A percentile compares a stretch with the other conserved stretches of the same genome.
phyloP scores from a whole-genome alignment of 2,888 invertebrate genomes.

The Lasius fuliginosus region DNA sequence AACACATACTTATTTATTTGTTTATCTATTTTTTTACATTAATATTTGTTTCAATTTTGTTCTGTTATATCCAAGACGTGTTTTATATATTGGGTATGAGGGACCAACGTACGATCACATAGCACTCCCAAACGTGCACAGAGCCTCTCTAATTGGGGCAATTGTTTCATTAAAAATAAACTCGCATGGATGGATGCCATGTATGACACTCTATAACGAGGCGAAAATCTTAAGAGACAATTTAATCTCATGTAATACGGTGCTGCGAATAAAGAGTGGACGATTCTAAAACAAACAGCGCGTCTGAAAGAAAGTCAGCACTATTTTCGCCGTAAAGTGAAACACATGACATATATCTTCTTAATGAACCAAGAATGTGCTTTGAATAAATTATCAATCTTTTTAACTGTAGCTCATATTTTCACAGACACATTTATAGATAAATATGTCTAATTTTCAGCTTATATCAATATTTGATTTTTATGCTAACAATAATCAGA shows the following conservation, averaged over 20 bases:
- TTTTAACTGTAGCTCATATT: background rate
- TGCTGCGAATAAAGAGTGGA: background rate
- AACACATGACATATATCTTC: background rate
- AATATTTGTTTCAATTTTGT: constrained; percentile 3
- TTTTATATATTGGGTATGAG: background rate
- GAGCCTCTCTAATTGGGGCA: constrained; percentile 63
- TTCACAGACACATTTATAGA: background rate
- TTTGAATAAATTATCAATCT: background rate
- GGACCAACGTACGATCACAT: constrained; percentile 29
- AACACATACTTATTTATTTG: background rate
- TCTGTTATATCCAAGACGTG: background rate
- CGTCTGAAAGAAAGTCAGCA: background rate
- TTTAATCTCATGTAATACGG: constrained; percentile 14
- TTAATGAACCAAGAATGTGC: background rate
- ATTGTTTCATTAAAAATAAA: constrained; percentile 70
- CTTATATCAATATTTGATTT: background rate
- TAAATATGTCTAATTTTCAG: background rate
- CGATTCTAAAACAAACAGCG: background rate
- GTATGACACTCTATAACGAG: constrained; percentile 22
- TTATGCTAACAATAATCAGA: background rate
- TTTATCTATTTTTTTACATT: background rate
- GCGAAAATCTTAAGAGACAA: constrained; percentile 42
- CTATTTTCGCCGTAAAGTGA: background rate
- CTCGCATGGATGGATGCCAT: constrained; percentile 16
- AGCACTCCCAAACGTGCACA: constrained; percentile 23